Evolutionary conservation across 2,888 invertebrate genomes (phyloP), one percentile per base, ranked within the genome.

Genomic region (Lasioglossum figueresi): DNA sequence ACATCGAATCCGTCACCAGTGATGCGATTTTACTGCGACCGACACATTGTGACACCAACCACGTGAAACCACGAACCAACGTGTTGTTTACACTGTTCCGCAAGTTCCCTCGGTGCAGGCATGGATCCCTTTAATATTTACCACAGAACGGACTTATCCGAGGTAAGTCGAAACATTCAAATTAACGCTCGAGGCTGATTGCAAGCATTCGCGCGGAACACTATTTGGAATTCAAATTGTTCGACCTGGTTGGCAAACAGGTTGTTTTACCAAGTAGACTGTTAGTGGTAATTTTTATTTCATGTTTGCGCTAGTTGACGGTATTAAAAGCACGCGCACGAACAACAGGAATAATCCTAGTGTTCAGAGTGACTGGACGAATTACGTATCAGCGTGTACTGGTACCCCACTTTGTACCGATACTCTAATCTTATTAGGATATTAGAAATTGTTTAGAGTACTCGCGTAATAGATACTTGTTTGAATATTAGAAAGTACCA

Each of bases 71-170:
- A n/a, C 8, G 19, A 19, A 34, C 14, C 8, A 10, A 16, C 4
- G 23, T 68, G 68, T 68, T 68, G 37, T 68, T 68, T 31, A 27
- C 16, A 31, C 31, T 68, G 37, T 68, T 34, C 68, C 68, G 34
- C 37, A 16, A 27, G 52, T 43, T 52, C 19, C 19, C 6, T n/a
- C 40, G 48, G 19, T 27, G 70, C 8, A 48, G n/a, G 31, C 19
- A 37, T 93, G 93, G 92, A 93, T 86, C 85, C 91, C 23, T 93
- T 91, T 77, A 87, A 83, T 31, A 86, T 84, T 85, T 92, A 92
- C 81, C 88, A 91, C 52, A 91, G 89, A 79, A 88, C 86, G 40
- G 91, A 92, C 72, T 86, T 92, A 40, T 80, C 91, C 27, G 91
- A 92, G 91, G 93, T 93, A 82, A 93, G 92, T 91, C 75, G 52